Evolutionary conservation across 2,888 invertebrate genomes (phyloP).

Genomic region (Nasonia oneida): DNA sequence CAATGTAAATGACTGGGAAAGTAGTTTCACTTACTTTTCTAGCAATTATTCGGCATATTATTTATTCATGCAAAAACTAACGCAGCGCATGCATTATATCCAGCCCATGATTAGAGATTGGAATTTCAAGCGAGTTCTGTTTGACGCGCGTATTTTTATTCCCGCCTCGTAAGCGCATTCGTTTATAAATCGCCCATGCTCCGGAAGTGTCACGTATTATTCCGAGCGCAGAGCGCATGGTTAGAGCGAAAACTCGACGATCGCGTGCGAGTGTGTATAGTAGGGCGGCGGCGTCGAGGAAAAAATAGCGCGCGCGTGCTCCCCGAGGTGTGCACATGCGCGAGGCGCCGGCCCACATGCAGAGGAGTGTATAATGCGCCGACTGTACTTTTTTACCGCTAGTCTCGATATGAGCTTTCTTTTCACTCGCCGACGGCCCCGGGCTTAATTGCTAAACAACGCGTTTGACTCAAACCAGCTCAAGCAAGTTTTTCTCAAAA

Average conservation of each 20-base stretch:
- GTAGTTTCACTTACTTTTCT: not conserved
- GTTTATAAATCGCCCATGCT: constrained; percentile 12
- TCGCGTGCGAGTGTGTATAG: not conserved
- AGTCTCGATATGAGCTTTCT: not conserved
- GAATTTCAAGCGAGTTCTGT: not conserved
- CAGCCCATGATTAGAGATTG: not conserved
- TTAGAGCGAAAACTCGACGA: constrained; percentile 13
- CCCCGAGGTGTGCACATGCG: not conserved
- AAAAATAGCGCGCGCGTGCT: not conserved
- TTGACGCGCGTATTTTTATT: not conserved
- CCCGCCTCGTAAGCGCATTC: not conserved
- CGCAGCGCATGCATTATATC: not conserved
- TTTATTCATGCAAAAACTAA: constrained; percentile 19
- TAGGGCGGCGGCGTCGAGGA: not conserved
- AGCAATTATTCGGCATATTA: constrained; percentile 3
- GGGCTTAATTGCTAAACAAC: not conserved
- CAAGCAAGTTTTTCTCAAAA: not conserved
- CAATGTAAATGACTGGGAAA: not conserved
- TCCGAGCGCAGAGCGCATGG: not conserved
- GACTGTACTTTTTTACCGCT: not conserved
- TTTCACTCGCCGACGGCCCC: not conserved
- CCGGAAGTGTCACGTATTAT: constrained; percentile 16
- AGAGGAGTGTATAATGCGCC: not conserved
- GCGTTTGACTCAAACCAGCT: no score
- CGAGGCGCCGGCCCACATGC: no score